These are phyloP conservation scores for Pterophyllum scalare DNA, from an alignment of 2,113 vertebrate species.

Conservation along the genomic window DNA sequence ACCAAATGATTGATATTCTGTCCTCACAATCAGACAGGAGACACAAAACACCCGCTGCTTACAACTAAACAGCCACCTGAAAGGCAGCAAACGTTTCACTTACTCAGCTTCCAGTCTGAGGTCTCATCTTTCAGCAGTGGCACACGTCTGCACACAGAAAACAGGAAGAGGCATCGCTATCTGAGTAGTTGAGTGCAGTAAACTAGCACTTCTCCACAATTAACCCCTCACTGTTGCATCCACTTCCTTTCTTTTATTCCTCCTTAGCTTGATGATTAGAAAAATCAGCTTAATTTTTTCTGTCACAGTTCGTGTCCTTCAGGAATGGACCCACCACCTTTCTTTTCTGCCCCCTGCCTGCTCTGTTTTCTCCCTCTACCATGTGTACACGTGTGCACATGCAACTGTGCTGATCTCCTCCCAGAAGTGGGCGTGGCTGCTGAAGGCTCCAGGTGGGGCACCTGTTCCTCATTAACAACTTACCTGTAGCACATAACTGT, in stretches of 20 bases:
- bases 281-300: neutral
- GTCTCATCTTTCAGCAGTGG: neutral
- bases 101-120: neutral
- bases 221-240: neutral
- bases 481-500: neutral
- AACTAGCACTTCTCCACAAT: neutral
- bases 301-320: neutral
- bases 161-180: neutral
- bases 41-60: neutral
- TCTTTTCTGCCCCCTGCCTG: neutral
- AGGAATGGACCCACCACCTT: neutral
- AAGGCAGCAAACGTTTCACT: neutral
- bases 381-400: too few relatives aligned
- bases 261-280: neutral
- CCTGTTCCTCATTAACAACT: too few relatives aligned
- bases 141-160: neutral
- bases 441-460: too few relatives aligned
- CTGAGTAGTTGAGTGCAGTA: neutral
- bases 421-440: too few relatives aligned
- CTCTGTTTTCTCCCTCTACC: neutral
- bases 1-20: constrained; percentile 26
- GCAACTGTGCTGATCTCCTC: neutral
- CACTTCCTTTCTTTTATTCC: neutral
- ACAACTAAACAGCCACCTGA: constrained; percentile 1
- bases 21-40: neutral